Evolutionary conservation across 2,888 invertebrate genomes (phyloP).

Genomic region (Orthosia gracilis): DNA sequence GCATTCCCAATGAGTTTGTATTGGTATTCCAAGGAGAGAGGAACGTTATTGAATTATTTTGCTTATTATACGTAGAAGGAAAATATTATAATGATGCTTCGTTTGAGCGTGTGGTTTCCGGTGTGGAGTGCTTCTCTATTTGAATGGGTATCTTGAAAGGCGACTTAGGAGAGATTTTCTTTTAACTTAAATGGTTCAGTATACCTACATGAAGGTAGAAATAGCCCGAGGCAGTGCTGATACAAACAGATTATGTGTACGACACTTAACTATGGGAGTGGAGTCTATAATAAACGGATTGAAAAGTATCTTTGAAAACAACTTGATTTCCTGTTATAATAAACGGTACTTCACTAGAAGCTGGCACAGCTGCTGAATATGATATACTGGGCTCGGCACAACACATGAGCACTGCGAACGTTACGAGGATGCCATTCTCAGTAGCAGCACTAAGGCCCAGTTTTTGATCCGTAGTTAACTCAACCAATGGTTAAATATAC

Average conservation of each 20-base stretch:
- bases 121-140: not conserved
- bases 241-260: not conserved
- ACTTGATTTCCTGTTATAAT: not conserved
- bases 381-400: not conserved
- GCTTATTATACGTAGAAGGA: slow-evolving; percentile 34
- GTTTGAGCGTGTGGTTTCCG: slow-evolving; percentile 8
- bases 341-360: not conserved
- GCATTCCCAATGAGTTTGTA: slow-evolving; percentile 59
- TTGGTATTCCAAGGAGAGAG: slow-evolving; percentile 50
- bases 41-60: slow-evolving; percentile 46
- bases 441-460: too few species aligned
- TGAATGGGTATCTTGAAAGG: not conserved
- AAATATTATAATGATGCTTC: slow-evolving; percentile 25
- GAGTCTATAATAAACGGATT: not conserved
- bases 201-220: not conserved
- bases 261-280: not conserved
- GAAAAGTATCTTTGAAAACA: not conserved
- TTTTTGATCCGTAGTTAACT: too few species aligned
- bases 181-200: not conserved
- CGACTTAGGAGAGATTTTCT: not conserved
- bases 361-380: not conserved
- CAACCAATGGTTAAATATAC: too few species aligned
- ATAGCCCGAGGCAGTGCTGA: not conserved
- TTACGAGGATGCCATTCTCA: not conserved
- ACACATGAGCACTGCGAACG: not conserved